Conservation (phyloP, 1,140 invertebrate species). For the Bombus huntii region DNA sequence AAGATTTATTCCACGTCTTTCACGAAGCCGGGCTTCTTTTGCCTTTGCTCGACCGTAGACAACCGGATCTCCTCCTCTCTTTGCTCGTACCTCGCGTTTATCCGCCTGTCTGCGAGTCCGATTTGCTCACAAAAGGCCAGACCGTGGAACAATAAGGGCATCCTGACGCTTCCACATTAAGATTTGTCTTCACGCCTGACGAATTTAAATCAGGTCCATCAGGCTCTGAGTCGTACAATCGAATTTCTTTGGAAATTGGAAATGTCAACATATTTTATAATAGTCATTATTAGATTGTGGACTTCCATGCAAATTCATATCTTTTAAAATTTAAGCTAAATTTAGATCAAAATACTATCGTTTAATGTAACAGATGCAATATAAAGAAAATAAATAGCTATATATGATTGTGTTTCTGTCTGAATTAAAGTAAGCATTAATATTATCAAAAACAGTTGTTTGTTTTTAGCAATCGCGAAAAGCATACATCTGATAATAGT, state of each 20-base stretch:
- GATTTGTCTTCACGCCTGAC: slow-evolving; percentile 46
- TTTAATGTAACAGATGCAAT: no score
- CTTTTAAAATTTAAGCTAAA: not conserved
- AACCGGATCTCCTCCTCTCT: slow-evolving; percentile 26
- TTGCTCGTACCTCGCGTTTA: slow-evolving; percentile 34
- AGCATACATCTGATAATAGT: no score
- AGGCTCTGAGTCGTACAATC: not conserved
- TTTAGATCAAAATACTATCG: no score
- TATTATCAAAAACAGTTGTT: no score
- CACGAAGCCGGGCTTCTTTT: slow-evolving; percentile 26
- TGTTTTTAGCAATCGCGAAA: no score
- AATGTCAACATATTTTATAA: not conserved
- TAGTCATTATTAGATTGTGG: not conserved
- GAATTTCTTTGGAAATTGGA: not conserved
- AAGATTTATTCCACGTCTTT: slow-evolving; percentile 45
- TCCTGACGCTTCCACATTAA: slow-evolving; percentile 36
- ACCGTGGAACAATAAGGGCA: slow-evolving; percentile 56
- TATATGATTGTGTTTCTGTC: no score
- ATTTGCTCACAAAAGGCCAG: slow-evolving; percentile 57
- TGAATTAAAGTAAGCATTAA: no score
- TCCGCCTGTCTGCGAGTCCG: slow-evolving; percentile 47
- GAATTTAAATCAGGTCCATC: slow-evolving; percentile 17
- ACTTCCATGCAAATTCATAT: not conserved
- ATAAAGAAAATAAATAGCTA: no score
- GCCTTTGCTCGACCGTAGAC: not conserved